Conservation (phyloP, 1,140 invertebrate species). For the Drosophila virilis region DNA sequence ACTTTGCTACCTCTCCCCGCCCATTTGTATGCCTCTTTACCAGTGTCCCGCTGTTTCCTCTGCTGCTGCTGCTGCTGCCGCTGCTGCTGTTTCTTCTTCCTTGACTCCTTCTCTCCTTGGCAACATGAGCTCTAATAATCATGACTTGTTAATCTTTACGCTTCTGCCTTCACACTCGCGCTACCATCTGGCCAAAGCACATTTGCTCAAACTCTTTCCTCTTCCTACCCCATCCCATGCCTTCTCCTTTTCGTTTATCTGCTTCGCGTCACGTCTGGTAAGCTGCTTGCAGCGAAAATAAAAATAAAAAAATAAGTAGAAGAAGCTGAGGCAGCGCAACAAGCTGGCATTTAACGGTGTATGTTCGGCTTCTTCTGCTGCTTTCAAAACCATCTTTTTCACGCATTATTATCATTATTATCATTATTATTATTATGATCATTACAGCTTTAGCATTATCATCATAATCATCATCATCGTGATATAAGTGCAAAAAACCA, state of each 20-base stretch:
- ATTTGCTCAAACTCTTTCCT: slow-evolving; percentile 1
- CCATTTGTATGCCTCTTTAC: neutral
- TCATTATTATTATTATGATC: slow-evolving; percentile 32
- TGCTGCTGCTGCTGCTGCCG: neutral
- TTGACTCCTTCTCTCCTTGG: neutral
- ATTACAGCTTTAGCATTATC: slow-evolving; percentile 13
- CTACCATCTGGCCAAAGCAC: slow-evolving; percentile 4
- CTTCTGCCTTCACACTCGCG: slow-evolving; percentile 54
- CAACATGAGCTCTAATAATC: slow-evolving; percentile 68
- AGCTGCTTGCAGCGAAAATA: slow-evolving; percentile 17
- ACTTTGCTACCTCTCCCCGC: slow-evolving; percentile 1
- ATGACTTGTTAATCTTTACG: slow-evolving; percentile 80
- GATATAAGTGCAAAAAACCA: slow-evolving; percentile 68
- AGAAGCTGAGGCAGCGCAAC: slow-evolving; percentile 10
- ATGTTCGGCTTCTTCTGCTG: slow-evolving; percentile 19
- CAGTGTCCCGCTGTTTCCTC: neutral
- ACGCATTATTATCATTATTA: slow-evolving; percentile 62
- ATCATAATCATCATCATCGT: slow-evolving; percentile 36
- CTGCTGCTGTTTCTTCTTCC: slow-evolving; percentile 11
- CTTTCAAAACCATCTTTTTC: slow-evolving; percentile 49
- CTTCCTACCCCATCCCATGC: neutral
- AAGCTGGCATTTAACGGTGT: slow-evolving; percentile 58
- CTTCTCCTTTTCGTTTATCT: slow-evolving; percentile 7
- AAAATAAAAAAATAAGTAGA: neutral
- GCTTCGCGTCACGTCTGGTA: slow-evolving; percentile 21